phyloP scores from a whole-genome alignment of 2,113 vertebrate genomes.

The Ictalurus furcatus region DNA sequence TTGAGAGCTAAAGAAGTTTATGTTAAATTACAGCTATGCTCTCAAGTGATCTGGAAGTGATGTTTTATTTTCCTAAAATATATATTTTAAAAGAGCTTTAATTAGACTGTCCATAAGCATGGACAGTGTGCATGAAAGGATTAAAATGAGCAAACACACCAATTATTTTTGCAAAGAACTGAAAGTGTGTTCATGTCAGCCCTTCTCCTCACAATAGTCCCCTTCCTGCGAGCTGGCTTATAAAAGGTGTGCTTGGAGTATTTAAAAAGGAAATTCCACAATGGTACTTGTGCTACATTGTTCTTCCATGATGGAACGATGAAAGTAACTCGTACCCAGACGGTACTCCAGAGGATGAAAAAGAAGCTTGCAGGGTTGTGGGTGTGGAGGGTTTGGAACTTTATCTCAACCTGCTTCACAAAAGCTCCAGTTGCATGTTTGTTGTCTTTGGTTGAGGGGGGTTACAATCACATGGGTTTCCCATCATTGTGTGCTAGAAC shows the following conservation, averaged over 20 bases:
- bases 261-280: slow-evolving; percentile 9
- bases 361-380: background rate
- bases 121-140: too few relatives aligned
- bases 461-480: slow-evolving; percentile 58
- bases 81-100: too few relatives aligned
- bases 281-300: background rate
- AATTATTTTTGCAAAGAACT: background rate
- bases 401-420: slow-evolving; percentile 60
- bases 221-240: background rate
- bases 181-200: background rate
- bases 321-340: background rate
- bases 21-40: too few relatives aligned
- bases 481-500: slow-evolving; percentile 69
- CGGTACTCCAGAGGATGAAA: slow-evolving; percentile 28
- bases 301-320: background rate
- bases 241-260: background rate
- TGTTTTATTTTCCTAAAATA: too few relatives aligned
- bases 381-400: slow-evolving; percentile 36
- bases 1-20: too few relatives aligned
- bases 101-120: too few relatives aligned
- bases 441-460: slow-evolving; percentile 67
- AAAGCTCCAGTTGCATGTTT: slow-evolving; percentile 61
- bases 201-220: background rate
- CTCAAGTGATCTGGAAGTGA: too few relatives aligned
- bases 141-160: background rate